Conservation (phyloP, 2,888 invertebrate species). For the Magallana nippona region DNA sequence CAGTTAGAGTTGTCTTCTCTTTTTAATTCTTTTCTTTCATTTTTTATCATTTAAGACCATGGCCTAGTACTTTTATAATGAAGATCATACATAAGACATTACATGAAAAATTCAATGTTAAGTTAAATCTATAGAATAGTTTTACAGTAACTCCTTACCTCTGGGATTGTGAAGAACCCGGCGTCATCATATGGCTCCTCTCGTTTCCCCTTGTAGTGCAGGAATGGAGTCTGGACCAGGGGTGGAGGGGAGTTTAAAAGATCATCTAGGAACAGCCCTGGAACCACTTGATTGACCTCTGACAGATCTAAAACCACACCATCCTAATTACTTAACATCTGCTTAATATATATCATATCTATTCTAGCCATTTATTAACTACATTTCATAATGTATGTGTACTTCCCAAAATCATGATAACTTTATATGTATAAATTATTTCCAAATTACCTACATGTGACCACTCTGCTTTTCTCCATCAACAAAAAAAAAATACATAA, state of each 20-base stretch:
- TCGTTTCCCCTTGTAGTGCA: background rate
- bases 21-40: too few species aligned
- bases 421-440: too few species aligned
- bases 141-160: background rate
- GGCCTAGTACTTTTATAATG: too few species aligned
- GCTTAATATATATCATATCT: slow-evolving; percentile 53
- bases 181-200: background rate
- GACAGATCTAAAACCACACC: background rate
- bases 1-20: too few species aligned
- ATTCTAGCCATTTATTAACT: slow-evolving; percentile 44
- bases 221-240: background rate
- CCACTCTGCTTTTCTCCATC: too few species aligned
- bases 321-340: too few species aligned
- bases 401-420: background rate
- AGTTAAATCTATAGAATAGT: too few species aligned
- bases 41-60: too few species aligned
- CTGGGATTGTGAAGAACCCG: background rate
- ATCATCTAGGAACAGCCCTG: background rate
- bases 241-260: background rate
- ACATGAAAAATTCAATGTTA: too few species aligned
- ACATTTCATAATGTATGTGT: background rate
- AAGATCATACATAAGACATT: too few species aligned
- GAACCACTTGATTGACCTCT: slow-evolving; percentile 7
- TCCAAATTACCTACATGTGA: too few species aligned
- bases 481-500: too few species aligned